phyloP scores from a whole-genome alignment of 2,113 vertebrate genomes.

The Dasyornis broadbenti region DNA sequence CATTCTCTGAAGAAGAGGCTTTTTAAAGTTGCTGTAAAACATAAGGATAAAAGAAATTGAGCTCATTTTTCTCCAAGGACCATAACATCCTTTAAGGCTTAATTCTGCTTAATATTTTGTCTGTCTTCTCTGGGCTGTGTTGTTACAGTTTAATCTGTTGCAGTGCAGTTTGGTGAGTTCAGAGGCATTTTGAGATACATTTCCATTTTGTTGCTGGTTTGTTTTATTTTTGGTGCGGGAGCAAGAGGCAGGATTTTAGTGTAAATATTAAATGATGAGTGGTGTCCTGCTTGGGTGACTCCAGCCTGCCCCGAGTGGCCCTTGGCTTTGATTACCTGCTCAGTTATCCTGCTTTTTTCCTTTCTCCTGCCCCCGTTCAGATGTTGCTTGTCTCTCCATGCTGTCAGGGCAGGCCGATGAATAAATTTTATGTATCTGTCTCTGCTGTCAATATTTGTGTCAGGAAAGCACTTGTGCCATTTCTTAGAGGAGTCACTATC shows the following conservation, averaged over 20 bases:
- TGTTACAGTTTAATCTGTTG: not conserved
- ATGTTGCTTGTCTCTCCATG: not conserved
- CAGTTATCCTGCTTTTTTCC: not conserved
- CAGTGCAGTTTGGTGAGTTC: not conserved
- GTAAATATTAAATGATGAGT: not conserved
- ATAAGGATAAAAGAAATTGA: not conserved
- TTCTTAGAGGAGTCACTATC: slow-evolving; percentile 20
- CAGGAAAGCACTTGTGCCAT: slow-evolving; percentile 8
- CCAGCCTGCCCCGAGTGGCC: not conserved
- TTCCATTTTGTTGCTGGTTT: not conserved
- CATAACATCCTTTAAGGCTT: not conserved
- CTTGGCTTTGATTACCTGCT: not conserved
- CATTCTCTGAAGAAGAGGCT: not conserved
- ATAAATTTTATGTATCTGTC: not conserved
- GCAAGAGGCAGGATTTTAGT: not conserved
- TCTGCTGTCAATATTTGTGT: not conserved
- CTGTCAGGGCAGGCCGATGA: not conserved
- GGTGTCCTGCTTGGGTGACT: not conserved
- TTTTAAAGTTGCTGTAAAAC: not conserved
- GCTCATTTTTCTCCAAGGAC: not conserved
- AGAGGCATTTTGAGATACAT: not conserved
- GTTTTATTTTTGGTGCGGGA: not conserved
- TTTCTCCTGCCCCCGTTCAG: not conserved
- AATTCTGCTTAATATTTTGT: not conserved
- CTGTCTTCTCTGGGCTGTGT: not conserved